Conservation (phyloP, 1,140 invertebrate genomes). For the Reticulitermes speratus region DNA sequence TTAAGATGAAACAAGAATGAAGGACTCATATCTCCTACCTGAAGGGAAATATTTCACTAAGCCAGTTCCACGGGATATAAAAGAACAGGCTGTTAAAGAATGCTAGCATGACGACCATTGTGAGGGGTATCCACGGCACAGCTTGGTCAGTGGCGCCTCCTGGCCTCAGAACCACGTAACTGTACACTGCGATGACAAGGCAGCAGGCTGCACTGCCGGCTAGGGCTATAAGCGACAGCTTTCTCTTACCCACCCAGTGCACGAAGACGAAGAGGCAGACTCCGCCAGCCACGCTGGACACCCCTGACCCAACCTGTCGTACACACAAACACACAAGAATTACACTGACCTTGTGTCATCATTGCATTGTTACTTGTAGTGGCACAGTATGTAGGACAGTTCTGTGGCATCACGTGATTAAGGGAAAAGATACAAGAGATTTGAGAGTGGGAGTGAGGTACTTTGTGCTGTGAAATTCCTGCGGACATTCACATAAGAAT, state of each 20-base stretch:
- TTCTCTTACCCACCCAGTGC: constrained; percentile 52
- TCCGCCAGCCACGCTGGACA: constrained; percentile 45
- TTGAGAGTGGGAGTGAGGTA: no score
- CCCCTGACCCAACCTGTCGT: constrained; percentile 47
- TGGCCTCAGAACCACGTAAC: constrained; percentile 36
- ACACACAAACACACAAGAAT: not conserved
- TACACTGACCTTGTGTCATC: constrained; percentile 33
- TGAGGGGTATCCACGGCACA: constrained; percentile 39
- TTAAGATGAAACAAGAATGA: no score
- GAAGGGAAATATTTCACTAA: constrained; percentile 50
- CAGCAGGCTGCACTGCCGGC: constrained; percentile 38
- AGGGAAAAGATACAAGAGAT: no score
- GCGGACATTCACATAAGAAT: no score
- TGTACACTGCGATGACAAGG: constrained; percentile 36
- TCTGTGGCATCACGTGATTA: no score
- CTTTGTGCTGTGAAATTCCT: no score
- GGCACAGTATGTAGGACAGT: constrained; percentile 40
- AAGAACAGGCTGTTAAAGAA: constrained; percentile 37
- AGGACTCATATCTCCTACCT: constrained; percentile 40
- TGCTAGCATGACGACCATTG: constrained; percentile 36
- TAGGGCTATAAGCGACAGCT: constrained; percentile 43
- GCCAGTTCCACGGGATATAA: constrained; percentile 51
- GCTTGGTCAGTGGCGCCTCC: not conserved
- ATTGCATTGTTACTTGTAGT: no score
- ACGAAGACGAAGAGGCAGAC: constrained; percentile 51